Conservation (phyloP, 2,113 vertebrate genomes). For the Bubo bubo region DNA sequence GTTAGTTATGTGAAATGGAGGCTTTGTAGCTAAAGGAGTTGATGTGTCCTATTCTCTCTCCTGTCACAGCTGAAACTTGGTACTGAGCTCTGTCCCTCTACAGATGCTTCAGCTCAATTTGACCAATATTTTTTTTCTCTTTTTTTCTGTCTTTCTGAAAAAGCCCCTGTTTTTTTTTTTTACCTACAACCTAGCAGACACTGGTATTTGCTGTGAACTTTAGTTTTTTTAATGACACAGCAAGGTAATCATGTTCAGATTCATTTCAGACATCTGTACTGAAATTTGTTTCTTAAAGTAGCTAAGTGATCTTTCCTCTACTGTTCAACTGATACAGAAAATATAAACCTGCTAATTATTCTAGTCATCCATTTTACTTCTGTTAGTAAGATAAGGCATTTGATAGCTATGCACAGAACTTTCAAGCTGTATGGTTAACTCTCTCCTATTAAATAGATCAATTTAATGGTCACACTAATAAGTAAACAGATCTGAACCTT, state of each 20-base stretch:
- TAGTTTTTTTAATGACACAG: not conserved
- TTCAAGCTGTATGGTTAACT: not conserved
- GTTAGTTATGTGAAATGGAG: not conserved
- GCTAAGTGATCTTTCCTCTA: not conserved
- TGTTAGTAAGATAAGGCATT: not conserved
- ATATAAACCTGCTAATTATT: not conserved
- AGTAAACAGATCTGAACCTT: not conserved
- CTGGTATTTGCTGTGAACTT: not conserved
- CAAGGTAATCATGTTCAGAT: not conserved
- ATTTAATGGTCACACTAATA: not conserved
- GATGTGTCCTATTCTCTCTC: not conserved
- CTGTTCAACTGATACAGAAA: not conserved
- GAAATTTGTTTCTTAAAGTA: not conserved
- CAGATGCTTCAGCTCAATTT: not conserved
- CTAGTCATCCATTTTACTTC: not conserved
- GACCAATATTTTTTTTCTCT: not conserved
- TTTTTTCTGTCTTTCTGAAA: not conserved
- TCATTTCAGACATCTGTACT: not conserved
- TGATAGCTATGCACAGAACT: not conserved
- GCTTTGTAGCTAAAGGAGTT: not conserved
- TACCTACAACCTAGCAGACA: not conserved
- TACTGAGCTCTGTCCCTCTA: not conserved
- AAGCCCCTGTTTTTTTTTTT: not conserved
- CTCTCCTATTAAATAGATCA: accelerated
- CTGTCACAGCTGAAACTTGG: not conserved